phyloP scores from a whole-genome alignment of 1,140 invertebrate species.

The Dreissena rostriformis region DNA sequence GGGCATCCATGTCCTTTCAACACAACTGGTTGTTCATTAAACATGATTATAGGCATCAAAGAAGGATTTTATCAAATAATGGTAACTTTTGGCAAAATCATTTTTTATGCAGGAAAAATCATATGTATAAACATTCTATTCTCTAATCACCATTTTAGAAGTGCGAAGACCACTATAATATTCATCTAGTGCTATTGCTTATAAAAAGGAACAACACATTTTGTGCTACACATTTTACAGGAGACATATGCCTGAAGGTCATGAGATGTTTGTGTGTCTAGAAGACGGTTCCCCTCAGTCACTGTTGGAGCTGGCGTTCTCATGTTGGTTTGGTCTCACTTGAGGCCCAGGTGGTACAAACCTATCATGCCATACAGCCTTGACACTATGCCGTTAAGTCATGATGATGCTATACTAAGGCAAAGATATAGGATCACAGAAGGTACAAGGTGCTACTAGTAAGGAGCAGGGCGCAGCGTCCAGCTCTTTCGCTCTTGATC shows the following conservation, averaged over 20 bases:
- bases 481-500: no score
- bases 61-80: neutral
- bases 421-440: no score
- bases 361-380: no score
- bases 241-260: conserved; percentile 36
- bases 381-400: no score
- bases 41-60: neutral
- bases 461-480: no score
- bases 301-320: conserved; percentile 51
- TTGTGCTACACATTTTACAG: conserved; percentile 11
- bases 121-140: no score
- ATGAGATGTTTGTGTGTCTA: conserved; percentile 56
- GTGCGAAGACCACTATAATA: neutral
- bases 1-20: no score
- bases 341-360: neutral
- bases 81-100: neutral
- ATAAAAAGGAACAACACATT: no score
- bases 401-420: no score
- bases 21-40: neutral
- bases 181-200: no score
- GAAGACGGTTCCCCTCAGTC: conserved; percentile 45
- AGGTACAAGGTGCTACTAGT: no score
- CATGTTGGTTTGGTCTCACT: conserved; percentile 48
- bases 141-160: no score
- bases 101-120: neutral